A percentile compares a stretch with the other conserved stretches of the same genome.
These are phyloP conservation scores for Dioctria linearis DNA, from an alignment of 2,888 invertebrate species.

Conservation along the genomic window DNA sequence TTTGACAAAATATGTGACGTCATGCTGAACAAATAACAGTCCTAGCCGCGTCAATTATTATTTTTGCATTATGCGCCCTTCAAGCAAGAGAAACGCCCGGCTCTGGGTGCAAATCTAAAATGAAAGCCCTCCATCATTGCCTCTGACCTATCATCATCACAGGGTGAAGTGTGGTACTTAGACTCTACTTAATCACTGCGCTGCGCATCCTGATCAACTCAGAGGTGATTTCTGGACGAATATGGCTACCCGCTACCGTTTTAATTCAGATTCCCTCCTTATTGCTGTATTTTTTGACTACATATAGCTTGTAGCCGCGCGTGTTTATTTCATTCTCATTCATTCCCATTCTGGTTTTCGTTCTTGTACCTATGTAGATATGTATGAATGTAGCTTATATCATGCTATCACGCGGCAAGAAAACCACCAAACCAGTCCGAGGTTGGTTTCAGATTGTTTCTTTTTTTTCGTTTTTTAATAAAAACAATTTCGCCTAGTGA, in stretches of 20 bases:
- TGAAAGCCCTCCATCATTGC: slow-evolving; percentile 9
- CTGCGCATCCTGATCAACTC: slow-evolving; percentile 1
- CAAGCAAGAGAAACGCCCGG: background rate
- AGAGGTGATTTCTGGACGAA: slow-evolving; percentile 11
- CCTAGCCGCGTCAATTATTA: background rate
- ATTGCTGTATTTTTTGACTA: background rate
- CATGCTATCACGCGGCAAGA: background rate
- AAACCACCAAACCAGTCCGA: slow-evolving; percentile 6
- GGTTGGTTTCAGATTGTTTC: background rate
- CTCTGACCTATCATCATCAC: slow-evolving; percentile 41
- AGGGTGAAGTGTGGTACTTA: slow-evolving; percentile 26
- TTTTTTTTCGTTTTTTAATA: too few species aligned
- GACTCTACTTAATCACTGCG: slow-evolving; percentile 26
- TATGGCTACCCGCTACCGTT: slow-evolving; percentile 29
- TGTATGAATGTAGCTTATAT: background rate
- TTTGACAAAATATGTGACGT: background rate
- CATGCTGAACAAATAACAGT: slow-evolving; percentile 48
- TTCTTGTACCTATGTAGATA: too few species aligned
- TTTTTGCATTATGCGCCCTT: slow-evolving; percentile 23
- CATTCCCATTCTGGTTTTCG: background rate
- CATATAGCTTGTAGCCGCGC: too few species aligned
- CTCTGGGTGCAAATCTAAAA: background rate
- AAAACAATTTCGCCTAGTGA: slow-evolving; percentile 8
- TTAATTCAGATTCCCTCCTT: slow-evolving; percentile 17
- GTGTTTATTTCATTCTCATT: background rate